A percentile compares a stretch with the other conserved stretches of the same genome.
Conservation (phyloP, 2,797 vertebrate species). For the Erpetoichthys calabaricus region DNA sequence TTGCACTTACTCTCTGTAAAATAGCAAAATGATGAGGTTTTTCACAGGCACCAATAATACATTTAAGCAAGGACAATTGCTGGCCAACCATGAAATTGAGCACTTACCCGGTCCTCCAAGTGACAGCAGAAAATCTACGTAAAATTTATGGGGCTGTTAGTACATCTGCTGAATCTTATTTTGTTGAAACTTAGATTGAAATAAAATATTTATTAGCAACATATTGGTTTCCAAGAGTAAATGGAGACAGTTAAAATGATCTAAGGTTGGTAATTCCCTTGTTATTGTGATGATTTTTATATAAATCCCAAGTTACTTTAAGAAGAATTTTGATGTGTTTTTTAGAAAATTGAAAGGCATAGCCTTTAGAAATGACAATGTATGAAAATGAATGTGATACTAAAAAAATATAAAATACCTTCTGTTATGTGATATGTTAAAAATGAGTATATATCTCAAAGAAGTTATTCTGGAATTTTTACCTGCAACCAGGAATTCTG, state of each 20-base stretch:
- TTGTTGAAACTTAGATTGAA: conserved; percentile 37
- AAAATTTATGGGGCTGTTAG: conserved; percentile 46
- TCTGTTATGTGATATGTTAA: too few species aligned
- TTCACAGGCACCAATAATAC: conserved; percentile 44
- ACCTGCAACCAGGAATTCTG: too few species aligned
- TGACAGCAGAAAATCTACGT: conserved; percentile 48
- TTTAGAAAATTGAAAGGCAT: too few species aligned
- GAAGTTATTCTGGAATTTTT: too few species aligned
- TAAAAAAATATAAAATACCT: too few species aligned
- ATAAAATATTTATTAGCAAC: conserved; percentile 44
- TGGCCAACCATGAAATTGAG: conserved; percentile 68
- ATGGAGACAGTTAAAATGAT: conserved; percentile 9
- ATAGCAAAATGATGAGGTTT: conserved; percentile 19
- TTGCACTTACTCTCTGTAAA: conserved; percentile 35
- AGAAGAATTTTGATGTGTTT: conserved; percentile 9
- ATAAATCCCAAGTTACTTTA: conserved; percentile 3
- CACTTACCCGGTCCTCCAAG: conserved; percentile 51
- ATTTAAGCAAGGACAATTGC: conserved; percentile 49
- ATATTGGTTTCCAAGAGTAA: conserved; percentile 30
- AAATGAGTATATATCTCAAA: too few species aligned
- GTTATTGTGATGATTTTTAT: conserved; percentile 1
- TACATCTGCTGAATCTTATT: conserved; percentile 37
- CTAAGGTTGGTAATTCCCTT: conserved; percentile 8
- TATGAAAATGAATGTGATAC: too few species aligned
- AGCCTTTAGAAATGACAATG: too few species aligned